A percentile compares a stretch with the other conserved stretches of the same genome.
Evolutionary conservation across 2,113 vertebrate species (phyloP).

Genomic region (Microcebus griseorufus): DNA sequence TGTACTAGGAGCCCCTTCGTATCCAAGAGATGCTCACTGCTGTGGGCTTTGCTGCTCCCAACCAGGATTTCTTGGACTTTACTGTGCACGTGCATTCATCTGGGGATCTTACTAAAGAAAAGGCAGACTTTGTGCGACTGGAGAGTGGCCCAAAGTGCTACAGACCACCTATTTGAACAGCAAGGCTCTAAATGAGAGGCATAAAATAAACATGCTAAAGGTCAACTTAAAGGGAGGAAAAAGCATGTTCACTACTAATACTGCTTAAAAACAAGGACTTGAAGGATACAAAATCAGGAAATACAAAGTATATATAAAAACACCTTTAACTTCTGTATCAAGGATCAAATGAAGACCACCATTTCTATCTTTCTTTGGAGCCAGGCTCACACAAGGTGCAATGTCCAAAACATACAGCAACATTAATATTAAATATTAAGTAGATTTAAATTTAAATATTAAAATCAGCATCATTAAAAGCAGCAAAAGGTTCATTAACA

Average conservation of each 20-base stretch:
- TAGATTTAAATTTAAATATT: constrained; percentile 1
- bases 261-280: neutral
- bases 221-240: neutral
- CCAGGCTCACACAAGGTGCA: neutral
- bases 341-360: neutral
- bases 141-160: neutral
- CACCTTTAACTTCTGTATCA: neutral
- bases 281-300: constrained; percentile 23
- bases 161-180: neutral
- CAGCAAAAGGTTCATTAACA: neutral
- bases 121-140: neutral
- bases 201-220: neutral
- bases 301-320: neutral
- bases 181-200: neutral
- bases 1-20: neutral
- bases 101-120: neutral
- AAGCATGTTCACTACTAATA: neutral
- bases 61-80: neutral
- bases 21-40: neutral
- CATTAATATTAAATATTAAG: neutral
- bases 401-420: neutral
- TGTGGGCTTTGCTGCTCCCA: neutral
- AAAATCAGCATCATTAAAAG: neutral
- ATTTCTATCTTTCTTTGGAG: neutral
- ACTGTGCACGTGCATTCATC: neutral